Evolutionary conservation across 2,113 vertebrate species (phyloP), one percentile per base, ranked within the genome.

Genomic region (Oophaga pumilio): DNA sequence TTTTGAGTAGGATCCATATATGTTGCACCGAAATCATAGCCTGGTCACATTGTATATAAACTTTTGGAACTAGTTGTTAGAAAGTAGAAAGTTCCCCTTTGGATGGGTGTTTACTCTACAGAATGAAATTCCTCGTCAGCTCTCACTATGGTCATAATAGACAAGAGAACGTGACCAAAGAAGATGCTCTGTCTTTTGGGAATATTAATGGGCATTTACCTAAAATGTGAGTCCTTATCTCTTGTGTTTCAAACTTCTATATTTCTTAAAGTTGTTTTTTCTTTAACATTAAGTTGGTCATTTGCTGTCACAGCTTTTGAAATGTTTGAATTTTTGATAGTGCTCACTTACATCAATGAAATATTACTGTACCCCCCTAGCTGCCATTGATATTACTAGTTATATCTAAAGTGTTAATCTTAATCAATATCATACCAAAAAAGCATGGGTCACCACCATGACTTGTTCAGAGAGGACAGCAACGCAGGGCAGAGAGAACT

Each of bases 61-160:
- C 28, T 28, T 43, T 71, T 71, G 68, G 1, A 33, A 71, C 74
- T 76, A 5, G 8, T 49, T 24, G 24, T 20, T 56, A 78, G 52
- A 79, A 79, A 57, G 56, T 33, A 24, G 12, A 22, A 80, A 33
- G 77, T 59, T 60, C 56, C 77, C 77, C 26, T 60, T 80, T 33
- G 56, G 53, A 33, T n/a, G 56, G 56, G 56, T 78, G 76, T 78
- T 79, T 17, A 79, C 73, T 22, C 4, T 20, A 20, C 52, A 79
- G 53, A 6, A 80, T 60, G 57, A 80, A 59, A 59, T 80, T 20
- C 15, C 77, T 59, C 0, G 52, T 79, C 76, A 79, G 76, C 76
- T 80, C 22, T 80, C 24, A 24, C 11, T 33, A 60, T 20, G 24
- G n/a, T 59, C 77, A 80, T 18, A 80, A 59, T 11, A 13, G 60